Evolutionary conservation across 2,113 vertebrate species (phyloP).

Genomic region (Reinhardtius hippoglossoides): DNA sequence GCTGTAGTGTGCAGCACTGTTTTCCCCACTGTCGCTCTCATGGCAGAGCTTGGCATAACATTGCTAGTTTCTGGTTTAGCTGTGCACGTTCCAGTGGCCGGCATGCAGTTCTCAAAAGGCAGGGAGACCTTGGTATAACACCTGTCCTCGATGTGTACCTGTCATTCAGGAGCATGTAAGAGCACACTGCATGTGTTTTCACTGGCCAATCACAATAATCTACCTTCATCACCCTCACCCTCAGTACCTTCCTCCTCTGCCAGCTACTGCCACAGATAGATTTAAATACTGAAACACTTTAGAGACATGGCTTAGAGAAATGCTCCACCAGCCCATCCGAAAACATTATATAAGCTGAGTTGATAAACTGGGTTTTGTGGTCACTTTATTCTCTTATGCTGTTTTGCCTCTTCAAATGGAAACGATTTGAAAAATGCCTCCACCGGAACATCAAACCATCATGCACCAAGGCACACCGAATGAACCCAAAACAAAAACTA

Average conservation of each 20-base stretch:
- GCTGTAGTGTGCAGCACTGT: not conserved
- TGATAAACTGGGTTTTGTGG: not conserved
- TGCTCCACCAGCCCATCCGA: not conserved
- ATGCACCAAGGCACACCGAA: not conserved
- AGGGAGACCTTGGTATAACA: not conserved
- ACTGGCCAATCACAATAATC: not conserved
- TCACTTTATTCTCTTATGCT: conserved; percentile 6
- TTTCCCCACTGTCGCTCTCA: not conserved
- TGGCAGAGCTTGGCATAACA: not conserved
- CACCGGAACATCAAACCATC: conserved; percentile 9
- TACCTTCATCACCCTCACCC: not conserved
- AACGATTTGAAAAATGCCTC: not conserved
- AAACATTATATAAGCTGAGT: not conserved
- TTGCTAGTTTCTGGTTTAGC: not conserved
- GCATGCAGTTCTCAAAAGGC: not conserved
- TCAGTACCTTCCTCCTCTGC: not conserved
- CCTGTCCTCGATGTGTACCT: not conserved
- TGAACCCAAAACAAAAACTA: conserved; percentile 23
- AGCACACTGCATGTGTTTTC: not conserved
- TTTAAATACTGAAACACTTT: not conserved
- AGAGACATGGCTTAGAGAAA: too few species aligned
- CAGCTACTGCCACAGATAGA: not conserved
- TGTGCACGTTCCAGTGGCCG: not conserved
- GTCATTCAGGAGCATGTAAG: not conserved
- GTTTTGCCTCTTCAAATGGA: not conserved